phyloP scores from a whole-genome alignment of 2,113 vertebrate species.

The Damaliscus lunatus region DNA sequence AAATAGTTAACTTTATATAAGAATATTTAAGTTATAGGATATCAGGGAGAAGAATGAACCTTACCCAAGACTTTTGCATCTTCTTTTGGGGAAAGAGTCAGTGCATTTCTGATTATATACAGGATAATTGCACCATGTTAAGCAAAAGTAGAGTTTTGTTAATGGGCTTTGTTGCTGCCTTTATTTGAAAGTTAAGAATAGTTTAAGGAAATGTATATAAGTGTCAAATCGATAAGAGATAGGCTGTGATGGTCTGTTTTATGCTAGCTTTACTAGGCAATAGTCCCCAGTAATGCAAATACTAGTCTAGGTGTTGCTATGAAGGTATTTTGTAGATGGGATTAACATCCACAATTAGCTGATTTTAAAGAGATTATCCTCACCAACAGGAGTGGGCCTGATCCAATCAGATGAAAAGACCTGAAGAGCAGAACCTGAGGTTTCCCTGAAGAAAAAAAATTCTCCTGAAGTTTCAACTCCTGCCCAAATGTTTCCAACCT shows the following conservation, averaged over 20 bases:
- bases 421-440: background rate
- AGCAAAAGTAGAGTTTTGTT: background rate
- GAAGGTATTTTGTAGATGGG: background rate
- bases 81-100: background rate
- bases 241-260: background rate
- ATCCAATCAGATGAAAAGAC: background rate
- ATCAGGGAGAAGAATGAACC: background rate
- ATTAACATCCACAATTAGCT: background rate
- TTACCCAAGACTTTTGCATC: background rate
- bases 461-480: background rate
- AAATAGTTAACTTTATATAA: background rate
- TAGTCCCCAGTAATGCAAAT: background rate
- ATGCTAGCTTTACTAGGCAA: background rate
- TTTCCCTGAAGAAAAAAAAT: background rate
- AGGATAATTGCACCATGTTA: background rate
- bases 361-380: conserved; percentile 10
- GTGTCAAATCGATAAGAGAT: background rate
- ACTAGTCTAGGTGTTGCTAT: background rate
- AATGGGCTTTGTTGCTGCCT: background rate
- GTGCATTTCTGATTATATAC: background rate
- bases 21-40: background rate
- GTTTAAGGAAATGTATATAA: background rate
- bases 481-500: background rate
- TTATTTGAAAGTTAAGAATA: background rate
- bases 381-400: background rate